Base-by-base conservation (phyloP, 23 tunicate genomes). In the Corella eumyota region DNA sequence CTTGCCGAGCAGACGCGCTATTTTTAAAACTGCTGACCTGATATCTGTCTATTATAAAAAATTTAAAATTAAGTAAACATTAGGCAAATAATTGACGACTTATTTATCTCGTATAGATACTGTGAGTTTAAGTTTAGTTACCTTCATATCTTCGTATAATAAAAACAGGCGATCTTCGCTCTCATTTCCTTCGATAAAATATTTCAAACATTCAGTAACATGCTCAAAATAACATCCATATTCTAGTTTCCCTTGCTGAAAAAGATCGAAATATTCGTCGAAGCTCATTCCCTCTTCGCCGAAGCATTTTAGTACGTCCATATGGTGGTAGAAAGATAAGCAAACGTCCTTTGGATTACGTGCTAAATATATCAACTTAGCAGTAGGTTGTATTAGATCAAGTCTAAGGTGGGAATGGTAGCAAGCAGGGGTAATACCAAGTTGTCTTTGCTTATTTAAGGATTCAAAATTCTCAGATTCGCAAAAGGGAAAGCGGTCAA, bases 261-360 rank as follows among this genome's bases (percentile, higher is more conserved):
- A 60, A 33, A 60, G 65, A 22, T 2, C 28, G 25, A 60, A 60
- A 11, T 60, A 60, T 3, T 60, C 65, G 65, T 60, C 65, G 45
- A 60, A 60, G 22, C 34, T 33, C 34, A 44, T 45, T 30, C 34
- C 45, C 60, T 33, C 30, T 11, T 49, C 22, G 29, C 50, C 50
- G 28, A 63, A 3, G 31, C 32, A n/a, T 29, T 4, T 17, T 15
- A 49, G 28, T 23, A 24, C 45, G 24, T 2, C 9, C 30, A 60
- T 66, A 60, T 66, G 71, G 34, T 66, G 60, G 24, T 22, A 66
- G 32, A 48, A 66, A 15, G 71, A 66, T 23, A 30, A 44, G 40
- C 71, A 66, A 28, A 66, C 71, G 24, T 66, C 71, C 45, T 66
- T 66, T 15, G 71, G 71, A 49, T 66, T 49, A 22, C 71, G 48